Percentiles rank a stretch among this genome's conserved stretches.
phyloP scores from a whole-genome alignment of 2,888 invertebrate genomes.

The Amphipoea lucens region DNA sequence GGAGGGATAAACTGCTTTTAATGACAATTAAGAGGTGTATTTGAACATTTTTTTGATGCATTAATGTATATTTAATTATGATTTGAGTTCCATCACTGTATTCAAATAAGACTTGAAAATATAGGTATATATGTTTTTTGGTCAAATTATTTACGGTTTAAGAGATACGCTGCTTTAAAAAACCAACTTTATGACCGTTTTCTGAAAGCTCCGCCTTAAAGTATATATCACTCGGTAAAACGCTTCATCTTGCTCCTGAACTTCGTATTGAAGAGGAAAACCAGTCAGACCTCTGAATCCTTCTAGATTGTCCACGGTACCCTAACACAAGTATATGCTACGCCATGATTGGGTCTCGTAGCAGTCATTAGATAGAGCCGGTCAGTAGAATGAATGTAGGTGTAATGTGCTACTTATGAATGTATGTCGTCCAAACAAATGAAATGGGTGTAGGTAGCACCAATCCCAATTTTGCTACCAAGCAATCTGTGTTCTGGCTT shows the following conservation, averaged over 20 bases:
- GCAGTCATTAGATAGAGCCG: neutral
- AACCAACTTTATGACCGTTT: too few species aligned
- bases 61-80: too few species aligned
- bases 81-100: too few species aligned
- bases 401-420: constrained; percentile 13
- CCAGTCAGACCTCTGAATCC: neutral
- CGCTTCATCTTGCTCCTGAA: neutral
- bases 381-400: constrained; percentile 28
- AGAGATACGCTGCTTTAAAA: too few species aligned
- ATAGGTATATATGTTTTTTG: too few species aligned
- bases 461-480: constrained; percentile 8
- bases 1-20: too few species aligned
- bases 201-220: too few species aligned
- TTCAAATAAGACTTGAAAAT: too few species aligned
- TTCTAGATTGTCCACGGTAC: neutral
- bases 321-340: neutral
- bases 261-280: neutral
- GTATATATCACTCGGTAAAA: neutral
- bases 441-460: constrained; percentile 19
- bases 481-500: neutral
- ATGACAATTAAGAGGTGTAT: too few species aligned
- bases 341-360: constrained; percentile 1
- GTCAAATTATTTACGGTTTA: too few species aligned
- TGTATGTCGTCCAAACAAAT: constrained; percentile 30
- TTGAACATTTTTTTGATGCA: too few species aligned